Evolutionary conservation across 1,140 invertebrate genomes (phyloP), one percentile per base, ranked within the genome.

Genomic region (Pantala flavescens): DNA sequence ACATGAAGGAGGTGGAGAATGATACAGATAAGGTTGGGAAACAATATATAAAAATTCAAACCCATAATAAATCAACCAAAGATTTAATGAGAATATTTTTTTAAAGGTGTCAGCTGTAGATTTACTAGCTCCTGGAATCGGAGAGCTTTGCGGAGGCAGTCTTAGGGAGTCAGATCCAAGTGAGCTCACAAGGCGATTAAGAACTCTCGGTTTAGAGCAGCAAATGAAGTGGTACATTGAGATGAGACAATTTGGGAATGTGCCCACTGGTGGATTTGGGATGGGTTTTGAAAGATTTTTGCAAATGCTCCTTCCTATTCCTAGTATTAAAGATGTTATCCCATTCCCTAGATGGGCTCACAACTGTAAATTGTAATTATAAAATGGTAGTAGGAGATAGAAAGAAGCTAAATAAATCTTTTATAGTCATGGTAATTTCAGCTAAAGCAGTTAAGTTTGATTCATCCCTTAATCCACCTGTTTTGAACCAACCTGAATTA

Each of bases 311-410:
- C 87, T 95, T 71, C 88, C 89, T 63, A 88, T 95, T 63, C 80
- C 84, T 28, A 98, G 96, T 82, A 97, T 98, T 76, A 95, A 93
- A 84, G 97, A 99, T 81, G 90, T 92, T 11, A 88, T 97, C 79
- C 92, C 96, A n/a, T 99, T 98, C 85, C 96, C 97, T 14, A 86
- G 97, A 77, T 96, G 91, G 90, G 89, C 93, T 70, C 92, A 95
- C 81, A 92, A 96, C 81, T 96, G 93, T 86, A 86, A 84, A 81
- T 84, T 94, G 84, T 95, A 86, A 63, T 23, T 2, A 11, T 49
- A 63, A 36, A 36, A 5, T 36, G 28, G 28, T 5, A 36, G 28
- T 2, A 36, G 28, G 3, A 36, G 28, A 36, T n/a, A n/a, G n/a
- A n/a, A n/a, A n/a, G n/a, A 36, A 36, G 3, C 3, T 36, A 9